phyloP scores from a whole-genome alignment of 2,797 vertebrate genomes.

The Chaetodon trifasciatus region DNA sequence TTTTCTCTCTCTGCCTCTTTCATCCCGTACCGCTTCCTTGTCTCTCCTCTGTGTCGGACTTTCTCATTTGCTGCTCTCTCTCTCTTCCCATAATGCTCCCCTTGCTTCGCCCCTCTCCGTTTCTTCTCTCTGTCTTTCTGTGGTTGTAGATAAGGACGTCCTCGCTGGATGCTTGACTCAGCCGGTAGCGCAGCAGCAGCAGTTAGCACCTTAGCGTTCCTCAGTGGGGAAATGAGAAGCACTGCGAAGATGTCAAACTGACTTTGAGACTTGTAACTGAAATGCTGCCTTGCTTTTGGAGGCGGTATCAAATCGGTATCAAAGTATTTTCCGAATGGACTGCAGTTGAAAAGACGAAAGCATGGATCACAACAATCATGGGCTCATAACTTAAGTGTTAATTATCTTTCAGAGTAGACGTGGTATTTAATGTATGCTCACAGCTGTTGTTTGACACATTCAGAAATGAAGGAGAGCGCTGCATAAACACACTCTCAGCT shows the following conservation, averaged over 20 bases:
- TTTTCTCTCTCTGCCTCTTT: conserved; percentile 24
- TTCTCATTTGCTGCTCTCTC: conserved; percentile 38
- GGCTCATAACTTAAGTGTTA: not conserved
- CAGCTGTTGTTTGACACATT: conserved; percentile 12
- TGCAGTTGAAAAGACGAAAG: conserved; percentile 4
- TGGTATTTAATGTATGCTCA: not conserved
- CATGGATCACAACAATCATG: not conserved
- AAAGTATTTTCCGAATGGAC: conserved; percentile 3
- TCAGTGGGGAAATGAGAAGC: conserved; percentile 45
- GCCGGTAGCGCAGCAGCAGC: conserved; percentile 44
- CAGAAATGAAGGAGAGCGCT: conserved; percentile 1
- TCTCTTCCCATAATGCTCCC: not conserved
- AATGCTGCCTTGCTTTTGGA: conserved; percentile 27
- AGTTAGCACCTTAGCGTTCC: conserved; percentile 56
- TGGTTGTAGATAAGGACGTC: conserved; percentile 63
- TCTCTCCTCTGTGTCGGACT: conserved; percentile 28
- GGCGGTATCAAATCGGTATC: conserved; percentile 11
- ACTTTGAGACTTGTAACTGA: conserved; percentile 51
- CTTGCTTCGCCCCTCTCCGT: not conserved
- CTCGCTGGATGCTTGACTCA: conserved; percentile 63
- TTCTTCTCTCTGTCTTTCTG: conserved; percentile 47
- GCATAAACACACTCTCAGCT: not conserved
- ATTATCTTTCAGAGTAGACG: not conserved
- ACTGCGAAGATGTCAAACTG: conserved; percentile 54
- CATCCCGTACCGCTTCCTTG: conserved; percentile 20